A percentile compares a stretch with the other conserved stretches of the same genome.
These are phyloP conservation scores for Erebia palarica DNA, from an alignment of 2,888 invertebrate genomes.

Conservation along the genomic window DNA sequence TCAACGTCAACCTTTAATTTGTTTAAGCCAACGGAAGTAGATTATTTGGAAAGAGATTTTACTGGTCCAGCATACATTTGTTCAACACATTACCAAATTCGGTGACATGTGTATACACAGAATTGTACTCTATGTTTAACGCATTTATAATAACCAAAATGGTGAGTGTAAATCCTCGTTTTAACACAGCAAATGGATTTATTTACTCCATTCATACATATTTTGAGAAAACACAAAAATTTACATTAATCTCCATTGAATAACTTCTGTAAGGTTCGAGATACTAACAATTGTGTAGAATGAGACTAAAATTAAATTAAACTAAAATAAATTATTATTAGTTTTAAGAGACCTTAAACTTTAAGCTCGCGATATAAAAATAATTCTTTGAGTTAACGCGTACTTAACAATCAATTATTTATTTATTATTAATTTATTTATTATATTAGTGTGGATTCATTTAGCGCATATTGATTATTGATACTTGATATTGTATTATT, in stretches of 20 bases:
- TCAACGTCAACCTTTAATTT: too few relatives aligned
- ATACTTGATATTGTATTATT: too few relatives aligned
- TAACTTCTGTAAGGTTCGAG: background rate
- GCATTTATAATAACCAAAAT: background rate
- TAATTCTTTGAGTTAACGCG: too few relatives aligned
- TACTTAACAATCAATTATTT: too few relatives aligned
- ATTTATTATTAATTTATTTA: too few relatives aligned
- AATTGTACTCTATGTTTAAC: background rate
- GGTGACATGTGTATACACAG: background rate
- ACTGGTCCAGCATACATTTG: background rate
- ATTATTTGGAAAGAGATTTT: background rate
- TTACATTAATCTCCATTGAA: background rate
- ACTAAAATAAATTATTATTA: too few relatives aligned
- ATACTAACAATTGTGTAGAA: background rate
- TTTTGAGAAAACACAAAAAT: background rate
- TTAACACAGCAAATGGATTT: conserved; percentile 1
- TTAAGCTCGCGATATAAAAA: too few relatives aligned
- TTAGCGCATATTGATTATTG: too few relatives aligned
- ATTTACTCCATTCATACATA: background rate
- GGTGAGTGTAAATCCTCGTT: background rate
- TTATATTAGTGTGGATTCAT: too few relatives aligned
- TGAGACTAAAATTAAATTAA: too few relatives aligned
- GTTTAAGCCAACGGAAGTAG: too few relatives aligned
- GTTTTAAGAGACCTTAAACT: too few relatives aligned
- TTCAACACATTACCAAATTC: background rate